A percentile compares a stretch with the other conserved stretches of the same genome.
These are phyloP conservation scores for Potorous gilbertii DNA, from an alignment of 2,797 vertebrate species.

Conservation along the genomic window DNA sequence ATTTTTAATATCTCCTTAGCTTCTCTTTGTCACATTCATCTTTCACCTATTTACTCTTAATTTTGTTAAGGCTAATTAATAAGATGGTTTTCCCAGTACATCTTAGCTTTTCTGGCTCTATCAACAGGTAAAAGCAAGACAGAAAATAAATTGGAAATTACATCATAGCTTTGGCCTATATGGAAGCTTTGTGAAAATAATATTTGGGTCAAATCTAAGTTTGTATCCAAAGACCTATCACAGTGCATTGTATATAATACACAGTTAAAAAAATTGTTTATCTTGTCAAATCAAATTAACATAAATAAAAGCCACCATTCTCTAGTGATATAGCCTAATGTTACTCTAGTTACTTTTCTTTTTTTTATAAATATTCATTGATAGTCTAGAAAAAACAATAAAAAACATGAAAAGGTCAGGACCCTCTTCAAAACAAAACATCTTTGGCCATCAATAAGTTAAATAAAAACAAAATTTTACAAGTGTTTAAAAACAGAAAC, in stretches of 20 bases:
- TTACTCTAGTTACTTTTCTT: not conserved
- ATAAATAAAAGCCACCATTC: not conserved
- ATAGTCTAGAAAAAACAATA: not conserved
- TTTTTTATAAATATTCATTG: not conserved
- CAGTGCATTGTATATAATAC: not conserved
- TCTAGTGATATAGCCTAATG: not conserved
- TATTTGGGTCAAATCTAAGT: not conserved
- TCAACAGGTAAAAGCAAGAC: not conserved
- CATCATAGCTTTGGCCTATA: not conserved
- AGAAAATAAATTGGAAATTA: not conserved
- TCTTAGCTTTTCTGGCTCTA: not conserved
- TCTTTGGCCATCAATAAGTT: not conserved
- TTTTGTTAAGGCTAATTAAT: not conserved
- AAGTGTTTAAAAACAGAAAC: constrained; percentile 35
- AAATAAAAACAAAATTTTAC: not conserved
- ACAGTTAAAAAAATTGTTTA: not conserved
- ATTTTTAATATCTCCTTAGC: not conserved
- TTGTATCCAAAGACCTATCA: not conserved
- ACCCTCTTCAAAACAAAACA: not conserved
- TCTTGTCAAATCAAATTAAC: not conserved
- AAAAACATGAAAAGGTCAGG: not conserved
- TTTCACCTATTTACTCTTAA: not conserved
- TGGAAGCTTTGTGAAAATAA: not conserved
- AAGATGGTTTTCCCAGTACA: not conserved
- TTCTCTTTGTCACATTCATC: not conserved